Evolutionary conservation across 2,888 invertebrate species (phyloP).

Genomic region (Pyralis farinalis): DNA sequence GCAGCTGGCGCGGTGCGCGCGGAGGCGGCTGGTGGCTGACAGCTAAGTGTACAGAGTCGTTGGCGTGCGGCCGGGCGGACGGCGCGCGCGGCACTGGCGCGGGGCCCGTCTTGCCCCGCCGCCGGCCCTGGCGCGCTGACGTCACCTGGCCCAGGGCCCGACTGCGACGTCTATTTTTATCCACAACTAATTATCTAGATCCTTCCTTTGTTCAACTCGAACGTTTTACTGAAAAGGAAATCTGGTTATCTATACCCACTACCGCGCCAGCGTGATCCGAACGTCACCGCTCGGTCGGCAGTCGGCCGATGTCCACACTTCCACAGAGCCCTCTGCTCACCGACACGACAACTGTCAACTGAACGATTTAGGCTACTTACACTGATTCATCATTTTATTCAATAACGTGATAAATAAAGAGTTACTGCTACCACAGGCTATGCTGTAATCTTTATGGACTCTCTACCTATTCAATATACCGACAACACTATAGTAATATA

Average conservation of each 20-base stretch:
- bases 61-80: conserved; percentile 72
- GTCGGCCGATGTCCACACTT: background rate
- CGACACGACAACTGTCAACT: conserved; percentile 1
- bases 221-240: conserved; percentile 58
- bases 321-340: background rate
- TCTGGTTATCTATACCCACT: conserved; percentile 39
- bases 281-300: conserved; percentile 14
- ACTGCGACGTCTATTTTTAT: conserved; percentile 73
- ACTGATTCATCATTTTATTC: no score
- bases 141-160: conserved; percentile 81
- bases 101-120: conserved; percentile 81
- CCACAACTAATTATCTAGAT: conserved; percentile 76
- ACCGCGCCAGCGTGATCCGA: conserved; percentile 11
- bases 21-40: conserved; percentile 23
- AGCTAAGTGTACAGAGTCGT: conserved; percentile 33
- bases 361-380: background rate
- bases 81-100: conserved; percentile 80
- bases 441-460: no score
- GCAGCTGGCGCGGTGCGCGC: conserved; percentile 17
- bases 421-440: no score
- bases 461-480: no score
- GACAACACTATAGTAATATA: no score
- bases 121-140: conserved; percentile 72
- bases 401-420: no score
- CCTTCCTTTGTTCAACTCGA: conserved; percentile 65